Evolutionary conservation across 2,797 vertebrate species (phyloP), one percentile per base, ranked within the genome.

Genomic region (Cygnus olor): DNA sequence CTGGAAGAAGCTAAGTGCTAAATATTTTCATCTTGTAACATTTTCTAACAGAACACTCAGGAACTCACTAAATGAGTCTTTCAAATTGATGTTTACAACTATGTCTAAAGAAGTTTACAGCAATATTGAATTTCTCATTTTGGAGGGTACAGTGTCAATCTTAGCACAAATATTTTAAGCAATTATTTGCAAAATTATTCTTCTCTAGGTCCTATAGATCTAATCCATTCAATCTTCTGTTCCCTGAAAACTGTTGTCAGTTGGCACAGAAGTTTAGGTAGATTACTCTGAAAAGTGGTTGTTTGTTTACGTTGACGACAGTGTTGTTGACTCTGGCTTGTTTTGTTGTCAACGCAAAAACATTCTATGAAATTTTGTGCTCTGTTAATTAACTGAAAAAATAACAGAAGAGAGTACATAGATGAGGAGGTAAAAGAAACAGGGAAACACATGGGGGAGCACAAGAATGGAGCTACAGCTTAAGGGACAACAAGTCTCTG

Each of bases 401-500:
- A 24, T 27, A 65, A 30, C 2, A 54, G 27, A 72, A 79, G 10
- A 53, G 5, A 85, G 6, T 2, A 7, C 9, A 49, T 49, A 61
- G 10, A 0, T 54, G 68, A 49, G 19, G 30, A 57, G 72, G 11
- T 22, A 54, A 76, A 72, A 44, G 22, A 54, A 69, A n/a, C 1
- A 19, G 45, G 56, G 21, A 66, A 85, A 61, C 36, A 1, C 17
- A 32, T 3, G 4, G 8, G 11, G 11, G 9, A 68, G 2, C 11
- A 30, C 18, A 69, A 51, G 5, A 4, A 3, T 72, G 24, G 17
- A 69, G 16, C 3, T 44, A 15, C 18, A 40, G 6, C 61, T 64
- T 51, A 38, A 53, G 11, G 9, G 10, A 85, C 64, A 17, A 58
- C 2, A 38, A 27, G 2, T 20, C 1, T 0, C 27, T 40, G 19